Base-by-base conservation (phyloP, 1,140 invertebrate genomes). In the Idris sp. region DNA sequence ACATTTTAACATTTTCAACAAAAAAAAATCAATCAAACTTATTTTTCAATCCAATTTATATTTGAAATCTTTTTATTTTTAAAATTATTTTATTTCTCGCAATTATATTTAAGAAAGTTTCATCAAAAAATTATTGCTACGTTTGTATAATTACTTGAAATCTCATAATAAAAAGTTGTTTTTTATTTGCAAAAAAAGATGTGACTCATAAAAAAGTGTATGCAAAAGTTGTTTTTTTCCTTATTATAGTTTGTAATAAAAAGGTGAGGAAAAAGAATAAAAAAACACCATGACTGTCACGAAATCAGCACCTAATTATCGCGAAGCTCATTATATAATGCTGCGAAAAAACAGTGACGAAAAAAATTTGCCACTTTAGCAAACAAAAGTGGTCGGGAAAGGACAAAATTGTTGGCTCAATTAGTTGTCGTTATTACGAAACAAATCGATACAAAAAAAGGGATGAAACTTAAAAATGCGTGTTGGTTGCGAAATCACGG, bases 361-460 rank as follows among this genome's bases (percentile, higher is more conserved):
- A 46, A 46, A 44, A 14, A 31, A 33, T 51, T 59, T 19, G 33
- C 31, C 13, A 19, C 25, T 18, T 36, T 51, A 68, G 59, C 53
- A 49, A 59, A 67, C 62, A 53, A 43, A 30, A n/a, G 25, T 7
- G 33, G 16, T 10, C 2, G 8, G 10, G 15, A 46, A 35, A 51
- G 46, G 38, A 14, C 4, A n/a, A 18, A 30, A 56, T 72, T 62
- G 68, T 72, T 61, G 56, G 58, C 41, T 38, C 14, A 18, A 48
- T 71, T 61, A 28, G 54, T 59, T 69, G 49, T 68, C 48, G 48
- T 18, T 16, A 35, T n/a, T 16, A 31, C 31, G 30, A 51, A 56
- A 59, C 59, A 40, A 65, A 64, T 65, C 69, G 46, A 65, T 71
- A 71, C 11, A 35, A 35, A 58, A 64, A 72, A 72, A 35, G 11